Base-by-base conservation (phyloP, 1,140 invertebrate species). In the Watersipora subatra region DNA sequence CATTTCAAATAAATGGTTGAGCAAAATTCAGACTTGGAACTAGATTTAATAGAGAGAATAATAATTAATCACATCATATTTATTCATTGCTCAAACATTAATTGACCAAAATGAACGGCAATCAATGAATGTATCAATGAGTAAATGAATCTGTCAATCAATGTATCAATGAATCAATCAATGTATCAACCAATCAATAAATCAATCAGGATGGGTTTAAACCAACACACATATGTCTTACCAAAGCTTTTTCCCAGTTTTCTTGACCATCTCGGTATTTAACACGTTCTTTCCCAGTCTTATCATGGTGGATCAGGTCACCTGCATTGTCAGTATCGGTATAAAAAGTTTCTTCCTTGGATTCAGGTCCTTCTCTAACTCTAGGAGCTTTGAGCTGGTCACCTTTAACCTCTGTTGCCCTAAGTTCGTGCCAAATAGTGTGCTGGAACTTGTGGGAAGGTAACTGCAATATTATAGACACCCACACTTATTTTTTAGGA, bases 371-470 rank as follows among this genome's bases (percentile, higher is more conserved):
- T 64, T 68, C 69, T 63, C 74, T 70, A 15, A 75, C 69, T 25
- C 74, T 64, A 25, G 74, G 74, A 57, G 73, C 73, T 58, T 74
- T 73, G 24, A 75, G 64, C 65, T 73, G 62, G 58, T 71, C 64
- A 1, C 74, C 74, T 58, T 69, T 71, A 3, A 74, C 61, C 2
- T 65, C 62, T 25, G 66, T 68, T 1, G 57, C 2, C 30, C 69
- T 61, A 0, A 75, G 65, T 2, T 75, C 72, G 69, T 75, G 74
- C 74, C 74, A 75, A 22, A 73, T 64, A 12, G 73, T 73, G 63
- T 70, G 72, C 30, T 73, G 68, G 24, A 74, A 73, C 30, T 68
- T 70, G 61, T 71, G 68, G n/a, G 73, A 73, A 24, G 74, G 73
- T 26, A 75, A 68, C 74, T 75, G 66, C 26, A 67, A 70, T 62